Base-by-base conservation (phyloP, 2,797 vertebrate genomes). In the Bucorvus abyssinicus region DNA sequence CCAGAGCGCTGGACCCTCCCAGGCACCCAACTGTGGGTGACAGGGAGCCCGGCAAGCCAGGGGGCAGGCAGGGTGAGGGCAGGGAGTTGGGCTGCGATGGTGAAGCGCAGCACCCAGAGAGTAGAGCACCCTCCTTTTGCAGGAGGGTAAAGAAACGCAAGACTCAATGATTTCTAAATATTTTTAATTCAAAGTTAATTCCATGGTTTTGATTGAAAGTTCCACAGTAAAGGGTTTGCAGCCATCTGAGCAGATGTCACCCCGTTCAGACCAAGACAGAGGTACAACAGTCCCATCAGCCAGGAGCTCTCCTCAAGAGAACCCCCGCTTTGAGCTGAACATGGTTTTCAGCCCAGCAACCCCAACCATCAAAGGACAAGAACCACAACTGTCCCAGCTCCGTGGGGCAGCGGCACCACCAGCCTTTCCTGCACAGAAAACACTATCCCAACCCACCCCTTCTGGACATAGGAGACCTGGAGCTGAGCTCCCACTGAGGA, bases 281-380 rank as follows among this genome's bases (percentile, higher is more conserved):
- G 0, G 2, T 2, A 16, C 47, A 60, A 32, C 7, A 24, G 23
- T 30, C 14, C 49, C 53, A 40, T 1, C 12, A 44, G 49, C 5
- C 68, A 60, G 49, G 52, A 65, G 26, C 70, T 69, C 55, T 86
- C 15, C 30, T 13, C 0, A 1, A 32, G 32, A 73, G 20, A 70
- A 26, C 14, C 21, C 26, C 55, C 10, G 2, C 7, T 32, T 79
- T 12, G 9, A 73, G 68, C 3, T n/a, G 45, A 34, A 60, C 1
- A 4, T 5, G 1, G 3, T 19, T 82, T 82, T 78, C 67, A 61
- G 50, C 24, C 7, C 0, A 0, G 44, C 56, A 77, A 55, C 14
- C 27, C 20, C 56, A 47, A 3, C 44, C 26, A 10, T 9, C 0
- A 1, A 27, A n/a, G 9, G 32, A 70, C 53, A 56, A 84, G 50